Base-by-base conservation (phyloP, 2,888 invertebrate species). In the Melanophora roralis region DNA sequence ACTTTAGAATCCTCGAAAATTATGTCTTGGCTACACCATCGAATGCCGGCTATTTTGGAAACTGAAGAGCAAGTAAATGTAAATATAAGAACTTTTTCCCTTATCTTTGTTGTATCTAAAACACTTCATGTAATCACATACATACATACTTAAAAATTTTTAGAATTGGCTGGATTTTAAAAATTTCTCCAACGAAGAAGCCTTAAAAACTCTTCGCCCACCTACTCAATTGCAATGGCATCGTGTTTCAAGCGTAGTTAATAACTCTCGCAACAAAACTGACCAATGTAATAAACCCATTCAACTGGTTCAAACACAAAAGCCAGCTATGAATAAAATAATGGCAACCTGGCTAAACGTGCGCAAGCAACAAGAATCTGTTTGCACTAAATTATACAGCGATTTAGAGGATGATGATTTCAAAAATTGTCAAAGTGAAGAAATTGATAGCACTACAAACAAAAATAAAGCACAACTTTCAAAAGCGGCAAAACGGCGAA, bases 11-110 rank as follows among this genome's bases (percentile, higher is more conserved):
- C 95, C 0, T 93, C 93, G 81, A 88, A 91, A 40, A 91, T 92
- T 14, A 87, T 95, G 81, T 91, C 92, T 36, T 94, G 94, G 94
- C 90, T 96, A 62, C 96, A 96, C 90, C 93, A 95, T 84, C 92
- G 96, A 85, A 94, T 94, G 92, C 96, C 96, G 72, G 94, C 95
- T n/a, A 92, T 96, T 84, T 90, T 96, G 51, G 92, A 93, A 71
- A 92, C 91, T 36, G 92, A 94, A 43, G 91, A 93, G 84, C 92
- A 94, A 87, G 91, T 94, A 81, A 88, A 92, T 84, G 94, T 94
- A 84, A 86, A 89, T 87, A 27, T 27, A 5, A 23, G 9, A 5
- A 27, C 3, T 27, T 5, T 27, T 5, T 5, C 3, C n/a, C 2
- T 2, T 4, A 7, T 6, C 23, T n/a, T n/a, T n/a, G n/a, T n/a